Evolutionary conservation across 2,888 invertebrate species (phyloP).

Genomic region (Dusona sp.): DNA sequence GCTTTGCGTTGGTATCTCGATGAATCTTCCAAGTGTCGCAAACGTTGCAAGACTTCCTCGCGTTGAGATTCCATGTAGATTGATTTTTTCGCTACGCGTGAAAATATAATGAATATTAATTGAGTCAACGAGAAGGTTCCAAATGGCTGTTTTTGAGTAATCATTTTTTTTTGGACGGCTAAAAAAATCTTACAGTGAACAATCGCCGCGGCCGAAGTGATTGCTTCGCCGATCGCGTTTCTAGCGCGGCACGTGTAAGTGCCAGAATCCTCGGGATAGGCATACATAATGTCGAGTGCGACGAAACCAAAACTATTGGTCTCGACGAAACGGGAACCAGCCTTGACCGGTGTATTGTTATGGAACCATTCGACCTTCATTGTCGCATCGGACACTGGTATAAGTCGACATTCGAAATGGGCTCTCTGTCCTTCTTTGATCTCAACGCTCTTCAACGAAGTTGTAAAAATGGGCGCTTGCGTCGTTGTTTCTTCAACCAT

Average conservation of each 20-base stretch:
- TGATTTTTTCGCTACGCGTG: constrained; percentile 88
- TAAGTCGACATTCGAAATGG: constrained; percentile 97
- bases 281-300: constrained; percentile 97
- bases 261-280: constrained; percentile 98
- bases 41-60: constrained; percentile 92
- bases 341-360: constrained; percentile 95
- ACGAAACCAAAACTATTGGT: constrained; percentile 99
- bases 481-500: constrained; percentile 93
- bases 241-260: constrained; percentile 97
- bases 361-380: constrained; percentile 99
- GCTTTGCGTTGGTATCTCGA: constrained; percentile 91
- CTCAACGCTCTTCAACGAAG: constrained; percentile 95
- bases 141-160: background rate
- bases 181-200: constrained; percentile 89
- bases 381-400: constrained; percentile 96
- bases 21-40: constrained; percentile 93
- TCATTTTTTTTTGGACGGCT: background rate
- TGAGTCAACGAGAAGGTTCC: background rate
- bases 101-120: background rate
- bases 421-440: constrained; percentile 97
- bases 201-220: constrained; percentile 94
- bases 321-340: constrained; percentile 97
- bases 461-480: constrained; percentile 97
- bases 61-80: constrained; percentile 95
- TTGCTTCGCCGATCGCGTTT: constrained; percentile 96